Percentiles rank a stretch among this genome's conserved stretches.
Conservation (phyloP, 2,888 invertebrate species). For the Apamea anceps region DNA sequence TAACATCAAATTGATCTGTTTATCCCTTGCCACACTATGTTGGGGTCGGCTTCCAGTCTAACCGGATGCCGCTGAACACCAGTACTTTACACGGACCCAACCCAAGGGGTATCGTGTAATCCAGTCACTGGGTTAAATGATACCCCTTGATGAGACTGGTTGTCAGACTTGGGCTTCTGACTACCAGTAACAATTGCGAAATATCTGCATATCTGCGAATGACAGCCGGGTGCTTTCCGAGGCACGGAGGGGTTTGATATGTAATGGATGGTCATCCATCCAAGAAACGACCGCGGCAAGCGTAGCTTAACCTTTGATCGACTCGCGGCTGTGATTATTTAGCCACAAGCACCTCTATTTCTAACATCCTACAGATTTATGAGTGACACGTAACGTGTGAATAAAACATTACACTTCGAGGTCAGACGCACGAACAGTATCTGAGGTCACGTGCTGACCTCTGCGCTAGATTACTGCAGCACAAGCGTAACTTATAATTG, state of each 20-base stretch:
- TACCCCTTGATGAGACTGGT: background rate
- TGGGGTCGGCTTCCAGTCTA: background rate
- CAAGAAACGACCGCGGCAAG: background rate
- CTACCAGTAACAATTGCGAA: background rate
- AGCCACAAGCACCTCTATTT: no score
- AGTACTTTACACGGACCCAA: background rate
- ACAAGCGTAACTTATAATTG: background rate
- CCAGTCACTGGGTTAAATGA: background rate
- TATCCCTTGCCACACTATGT: background rate
- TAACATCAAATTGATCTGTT: background rate
- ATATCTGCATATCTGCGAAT: background rate
- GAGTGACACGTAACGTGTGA: background rate
- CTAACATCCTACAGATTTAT: background rate
- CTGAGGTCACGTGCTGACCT: constrained; percentile 30
- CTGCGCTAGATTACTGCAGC: constrained; percentile 15
- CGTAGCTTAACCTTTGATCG: no score
- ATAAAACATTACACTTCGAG: constrained; percentile 35
- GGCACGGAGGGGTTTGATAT: background rate
- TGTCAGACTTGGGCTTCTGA: background rate
- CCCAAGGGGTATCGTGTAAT: background rate
- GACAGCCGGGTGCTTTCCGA: background rate
- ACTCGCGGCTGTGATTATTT: background rate
- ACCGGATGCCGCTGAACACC: background rate
- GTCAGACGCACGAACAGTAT: constrained; percentile 13
- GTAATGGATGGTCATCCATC: background rate